Conservation (phyloP, 92 coral and sea anemone species). For the Chrysogorgia sp. region DNA sequence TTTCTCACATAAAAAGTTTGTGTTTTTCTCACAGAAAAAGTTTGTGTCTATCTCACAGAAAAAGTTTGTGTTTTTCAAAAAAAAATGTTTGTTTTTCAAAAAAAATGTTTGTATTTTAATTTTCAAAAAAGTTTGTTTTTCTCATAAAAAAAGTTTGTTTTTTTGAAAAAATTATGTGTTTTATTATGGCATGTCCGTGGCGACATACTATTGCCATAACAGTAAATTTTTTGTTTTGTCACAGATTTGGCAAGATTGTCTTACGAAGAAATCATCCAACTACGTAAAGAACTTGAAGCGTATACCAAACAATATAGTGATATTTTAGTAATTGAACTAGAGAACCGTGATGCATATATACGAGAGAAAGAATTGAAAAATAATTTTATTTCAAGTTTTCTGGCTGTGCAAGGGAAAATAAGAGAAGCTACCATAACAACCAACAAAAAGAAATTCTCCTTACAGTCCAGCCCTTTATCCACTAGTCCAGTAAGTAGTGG, state of each 20-base stretch:
- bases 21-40: too few relatives aligned
- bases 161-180: too few relatives aligned
- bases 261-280: constrained; percentile 71
- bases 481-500: constrained; percentile 36
- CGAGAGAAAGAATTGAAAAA: constrained; percentile 94
- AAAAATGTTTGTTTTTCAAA: too few relatives aligned
- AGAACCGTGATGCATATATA: constrained; percentile 75
- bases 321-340: constrained; percentile 81
- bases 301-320: constrained; percentile 93
- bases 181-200: background rate
- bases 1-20: too few relatives aligned
- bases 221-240: background rate
- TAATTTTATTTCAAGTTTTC: constrained; percentile 87
- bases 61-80: too few relatives aligned
- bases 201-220: background rate
- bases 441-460: constrained; percentile 38
- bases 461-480: constrained; percentile 17
- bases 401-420: constrained; percentile 84
- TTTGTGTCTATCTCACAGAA: too few relatives aligned
- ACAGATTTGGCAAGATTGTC: constrained; percentile 77
- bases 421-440: constrained; percentile 47
- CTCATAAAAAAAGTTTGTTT: too few relatives aligned
- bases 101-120: too few relatives aligned
- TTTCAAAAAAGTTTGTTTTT: background rate
- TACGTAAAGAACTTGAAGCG: constrained; percentile 82